These are phyloP conservation scores for Anarhynchus alexandrinus DNA, from an alignment of 2,113 vertebrate genomes.

Conservation along the genomic window DNA sequence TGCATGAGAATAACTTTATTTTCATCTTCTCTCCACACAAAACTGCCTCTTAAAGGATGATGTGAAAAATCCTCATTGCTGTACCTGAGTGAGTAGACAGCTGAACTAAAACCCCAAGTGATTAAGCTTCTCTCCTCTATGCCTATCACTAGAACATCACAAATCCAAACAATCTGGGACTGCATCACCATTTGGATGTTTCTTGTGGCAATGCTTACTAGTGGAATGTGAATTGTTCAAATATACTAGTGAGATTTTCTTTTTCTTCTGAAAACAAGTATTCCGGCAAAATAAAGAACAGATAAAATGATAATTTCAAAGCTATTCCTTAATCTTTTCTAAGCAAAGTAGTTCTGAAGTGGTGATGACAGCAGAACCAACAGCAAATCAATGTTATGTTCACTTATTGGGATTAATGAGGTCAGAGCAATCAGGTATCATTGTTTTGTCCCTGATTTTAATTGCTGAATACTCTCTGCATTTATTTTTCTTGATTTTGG, in stretches of 20 bases:
- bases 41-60: neutral
- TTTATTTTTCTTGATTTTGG: neutral
- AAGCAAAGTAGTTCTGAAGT: neutral
- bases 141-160: neutral
- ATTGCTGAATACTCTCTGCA: neutral
- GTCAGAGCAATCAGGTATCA: neutral
- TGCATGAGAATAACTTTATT: neutral
- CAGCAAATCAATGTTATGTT: neutral
- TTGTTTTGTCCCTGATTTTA: neutral
- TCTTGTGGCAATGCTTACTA: neutral
- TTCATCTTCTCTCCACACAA: neutral
- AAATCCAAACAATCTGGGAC: neutral
- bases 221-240: neutral
- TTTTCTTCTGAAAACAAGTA: neutral
- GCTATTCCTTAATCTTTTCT: neutral
- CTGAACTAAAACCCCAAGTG: rapidly evolving
- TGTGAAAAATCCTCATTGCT: neutral
- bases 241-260: neutral
- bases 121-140: neutral
- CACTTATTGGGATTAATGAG: neutral
- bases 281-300: neutral
- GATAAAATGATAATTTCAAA: neutral
- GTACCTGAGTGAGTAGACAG: neutral
- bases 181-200: neutral
- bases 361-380: neutral